Evolutionary conservation across 92 coral and sea anemone species (phyloP), one percentile per base, ranked within the genome.

Genomic region (Paragorgia papillata): DNA sequence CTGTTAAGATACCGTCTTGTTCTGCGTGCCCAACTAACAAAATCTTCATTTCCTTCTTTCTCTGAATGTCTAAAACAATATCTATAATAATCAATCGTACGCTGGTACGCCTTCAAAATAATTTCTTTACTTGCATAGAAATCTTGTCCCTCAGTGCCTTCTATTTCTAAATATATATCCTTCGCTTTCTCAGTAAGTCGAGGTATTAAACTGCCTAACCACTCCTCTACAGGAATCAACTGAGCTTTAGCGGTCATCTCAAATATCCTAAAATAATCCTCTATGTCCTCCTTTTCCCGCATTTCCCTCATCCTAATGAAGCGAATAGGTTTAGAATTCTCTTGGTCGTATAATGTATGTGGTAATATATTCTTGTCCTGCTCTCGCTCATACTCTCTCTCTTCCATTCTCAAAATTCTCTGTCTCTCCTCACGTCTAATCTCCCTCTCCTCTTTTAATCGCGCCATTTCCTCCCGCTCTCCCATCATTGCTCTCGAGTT

Each of bases 231-330:
- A 3, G 91, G 88, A 13, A 88, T 55, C 2, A 34, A 67, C 59
- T 84, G 86, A 0, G 86, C 84, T 57, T 51, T 80, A 19, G 86
- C 92, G n/a, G 92, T 84, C 92, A 84, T 84, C 65, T 88, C 89
- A 70, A 88, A 84, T 21, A 84, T 63, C n/a, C 84, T 25, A 41
- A 88, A 79, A 66, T 64, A 87, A 57, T 79, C 88, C 25, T 87
- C 88, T 0, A 87, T 87, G 44, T 83, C 88, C 57, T 87, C 85
- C 17, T 39, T 57, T 41, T 83, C 83, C 24, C 90, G 67, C 90
- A 82, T 82, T 58, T 85, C 86, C 21, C 89, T 55, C 39, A 84
- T 57, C 77, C 75, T 84, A 14, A 84, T 18, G 49, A 73, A 34
- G 30, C 21, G 28, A 25, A 41, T 40, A n/a, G 66, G 20, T 46